Evolutionary conservation across 1,140 invertebrate genomes (phyloP).

Genomic region (Lepidurus couesii): DNA sequence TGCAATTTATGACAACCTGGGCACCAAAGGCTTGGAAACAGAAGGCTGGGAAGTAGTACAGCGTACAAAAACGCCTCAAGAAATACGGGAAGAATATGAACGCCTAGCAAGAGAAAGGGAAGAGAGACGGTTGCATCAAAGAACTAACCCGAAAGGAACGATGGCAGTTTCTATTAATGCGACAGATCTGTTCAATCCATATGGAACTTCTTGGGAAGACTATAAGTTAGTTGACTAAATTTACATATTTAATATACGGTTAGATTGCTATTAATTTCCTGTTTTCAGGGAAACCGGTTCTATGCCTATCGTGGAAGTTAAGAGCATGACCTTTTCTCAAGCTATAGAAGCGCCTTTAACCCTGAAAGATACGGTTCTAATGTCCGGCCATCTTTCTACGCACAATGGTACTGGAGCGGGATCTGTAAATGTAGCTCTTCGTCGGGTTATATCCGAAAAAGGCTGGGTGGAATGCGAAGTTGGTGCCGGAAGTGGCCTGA

Average conservation of each 20-base stretch:
- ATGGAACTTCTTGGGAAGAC: slow-evolving; percentile 60
- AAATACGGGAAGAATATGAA: slow-evolving; percentile 93
- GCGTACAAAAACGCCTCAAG: slow-evolving; percentile 79
- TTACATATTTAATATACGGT: slow-evolving; percentile 4
- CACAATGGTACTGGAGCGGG: slow-evolving; percentile 80
- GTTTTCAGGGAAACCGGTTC: slow-evolving; percentile 50
- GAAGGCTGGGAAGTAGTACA: slow-evolving; percentile 89
- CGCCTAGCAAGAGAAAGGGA: slow-evolving; percentile 69
- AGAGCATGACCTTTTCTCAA: slow-evolving; percentile 82
- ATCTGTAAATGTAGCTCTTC: slow-evolving; percentile 63
- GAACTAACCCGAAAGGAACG: slow-evolving; percentile 83
- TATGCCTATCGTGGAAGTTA: slow-evolving; percentile 76
- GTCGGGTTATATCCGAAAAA: slow-evolving; percentile 68
- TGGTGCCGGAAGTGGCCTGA: slow-evolving; percentile 70
- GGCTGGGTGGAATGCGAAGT: slow-evolving; percentile 76
- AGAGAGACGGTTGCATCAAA: slow-evolving; percentile 72
- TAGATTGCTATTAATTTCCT: slow-evolving; percentile 28
- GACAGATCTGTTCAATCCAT: slow-evolving; percentile 76
- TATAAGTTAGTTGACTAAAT: slow-evolving; percentile 44
- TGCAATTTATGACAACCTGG: slow-evolving; percentile 73
- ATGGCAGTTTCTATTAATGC: slow-evolving; percentile 85
- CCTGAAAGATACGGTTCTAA: slow-evolving; percentile 67
- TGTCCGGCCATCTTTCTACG: slow-evolving; percentile 71
- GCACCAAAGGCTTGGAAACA: slow-evolving; percentile 73
- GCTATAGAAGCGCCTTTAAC: slow-evolving; percentile 90